Evolutionary conservation across 1,140 invertebrate genomes (phyloP).

Genomic region (Lasaia peninsularis): DNA sequence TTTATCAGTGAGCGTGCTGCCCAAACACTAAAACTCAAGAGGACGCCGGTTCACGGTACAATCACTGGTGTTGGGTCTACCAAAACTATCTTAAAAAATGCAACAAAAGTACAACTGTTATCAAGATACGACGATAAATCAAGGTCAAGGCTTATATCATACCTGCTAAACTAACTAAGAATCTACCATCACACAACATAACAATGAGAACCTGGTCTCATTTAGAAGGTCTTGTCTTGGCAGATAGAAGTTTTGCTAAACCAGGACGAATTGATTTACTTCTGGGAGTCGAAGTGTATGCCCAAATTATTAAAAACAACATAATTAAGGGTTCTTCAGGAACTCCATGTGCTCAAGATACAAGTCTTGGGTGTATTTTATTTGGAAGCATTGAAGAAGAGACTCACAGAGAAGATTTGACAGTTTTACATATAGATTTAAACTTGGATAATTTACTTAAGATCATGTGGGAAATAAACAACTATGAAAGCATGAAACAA

Average conservation of each 20-base stretch:
- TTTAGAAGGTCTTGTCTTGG: constrained; percentile 17
- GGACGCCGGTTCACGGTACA: background rate
- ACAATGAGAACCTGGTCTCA: constrained; percentile 15
- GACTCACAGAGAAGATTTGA: background rate
- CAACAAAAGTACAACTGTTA: constrained; percentile 15
- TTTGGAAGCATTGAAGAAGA: constrained; percentile 21
- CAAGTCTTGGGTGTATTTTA: constrained; percentile 26
- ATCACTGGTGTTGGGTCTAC: constrained; percentile 16
- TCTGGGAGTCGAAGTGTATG: constrained; percentile 17
- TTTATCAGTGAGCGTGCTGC: constrained; percentile 8
- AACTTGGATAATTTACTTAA: constrained; percentile 18
- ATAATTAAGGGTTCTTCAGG: constrained; percentile 23
- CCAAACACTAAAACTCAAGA: constrained; percentile 9
- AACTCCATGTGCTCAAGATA: constrained; percentile 22
- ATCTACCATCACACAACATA: constrained; percentile 19
- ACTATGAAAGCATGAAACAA: background rate
- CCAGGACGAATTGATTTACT: constrained; percentile 28
- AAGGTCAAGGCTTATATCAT: constrained; percentile 24
- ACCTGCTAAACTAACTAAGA: constrained; percentile 17
- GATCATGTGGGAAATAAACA: constrained; percentile 13
- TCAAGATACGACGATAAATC: constrained; percentile 21
- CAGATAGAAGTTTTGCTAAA: constrained; percentile 25
- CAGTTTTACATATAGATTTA: constrained; percentile 7
- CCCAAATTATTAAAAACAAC: constrained; percentile 16
- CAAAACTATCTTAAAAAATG: background rate